Percentiles rank a stretch among this genome's conserved stretches.
Evolutionary conservation across 2,113 vertebrate genomes (phyloP).

Genomic region (Thalassarche chlororhynchos): DNA sequence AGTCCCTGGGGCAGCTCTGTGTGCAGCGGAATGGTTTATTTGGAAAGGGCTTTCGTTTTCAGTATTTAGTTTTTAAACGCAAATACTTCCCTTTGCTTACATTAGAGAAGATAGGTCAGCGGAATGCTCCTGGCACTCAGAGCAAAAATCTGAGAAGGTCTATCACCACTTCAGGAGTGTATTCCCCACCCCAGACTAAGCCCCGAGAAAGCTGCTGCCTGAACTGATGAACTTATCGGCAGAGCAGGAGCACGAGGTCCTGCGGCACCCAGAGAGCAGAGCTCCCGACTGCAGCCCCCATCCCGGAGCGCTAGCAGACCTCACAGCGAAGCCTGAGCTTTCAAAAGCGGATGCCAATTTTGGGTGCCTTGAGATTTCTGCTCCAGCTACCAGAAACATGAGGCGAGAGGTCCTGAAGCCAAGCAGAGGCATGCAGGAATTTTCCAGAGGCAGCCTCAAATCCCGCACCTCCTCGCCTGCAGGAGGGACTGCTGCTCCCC

Average conservation of each 20-base stretch:
- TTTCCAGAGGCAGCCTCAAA: not conserved
- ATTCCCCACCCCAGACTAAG: not conserved
- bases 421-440: not conserved
- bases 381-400: not conserved
- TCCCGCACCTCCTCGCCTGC: not conserved
- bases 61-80: not conserved
- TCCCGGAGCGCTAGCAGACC: not conserved
- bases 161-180: not conserved
- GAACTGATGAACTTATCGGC: not conserved
- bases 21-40: not conserved
- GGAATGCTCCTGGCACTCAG: not conserved
- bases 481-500: not conserved
- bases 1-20: not conserved
- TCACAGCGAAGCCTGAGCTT: not conserved
- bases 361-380: not conserved
- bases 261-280: not conserved
- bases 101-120: not conserved
- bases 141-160: not conserved
- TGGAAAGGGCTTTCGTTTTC: not conserved
- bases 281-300: fast-evolving
- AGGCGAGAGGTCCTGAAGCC: not conserved
- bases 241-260: not conserved
- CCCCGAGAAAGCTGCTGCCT: not conserved
- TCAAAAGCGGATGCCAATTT: fast-evolving
- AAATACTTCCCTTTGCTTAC: not conserved